Conservation (phyloP, 2,113 vertebrate species). For the Pelmatolapia mariae region DNA sequence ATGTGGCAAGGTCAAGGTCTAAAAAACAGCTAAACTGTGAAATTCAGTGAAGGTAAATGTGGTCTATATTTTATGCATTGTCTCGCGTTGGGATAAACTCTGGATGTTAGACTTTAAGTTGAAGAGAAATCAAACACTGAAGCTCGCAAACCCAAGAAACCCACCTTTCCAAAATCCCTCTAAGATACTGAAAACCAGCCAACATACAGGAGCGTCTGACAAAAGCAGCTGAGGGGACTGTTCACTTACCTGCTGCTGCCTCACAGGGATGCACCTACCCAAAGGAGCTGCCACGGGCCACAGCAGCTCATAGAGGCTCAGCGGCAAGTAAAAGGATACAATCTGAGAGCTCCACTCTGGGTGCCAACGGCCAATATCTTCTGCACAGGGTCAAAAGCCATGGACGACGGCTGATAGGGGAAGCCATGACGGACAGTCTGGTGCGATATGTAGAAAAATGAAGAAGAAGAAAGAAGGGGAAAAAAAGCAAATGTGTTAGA, state of each 20-base stretch:
- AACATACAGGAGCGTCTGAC: not conserved
- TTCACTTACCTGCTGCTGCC: conserved; percentile 52
- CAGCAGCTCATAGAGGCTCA: not conserved
- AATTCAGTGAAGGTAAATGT: not conserved
- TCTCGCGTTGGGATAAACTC: not conserved
- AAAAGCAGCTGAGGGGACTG: not conserved
- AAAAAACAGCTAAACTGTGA: not conserved
- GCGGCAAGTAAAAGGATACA: conserved; percentile 90
- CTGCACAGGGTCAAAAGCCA: conserved; percentile 99
- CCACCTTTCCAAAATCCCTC: not conserved
- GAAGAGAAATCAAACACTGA: not conserved
- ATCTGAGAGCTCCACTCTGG: conserved; percentile 90
- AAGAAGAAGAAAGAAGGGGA: not conserved
- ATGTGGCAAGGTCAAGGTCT: not conserved
- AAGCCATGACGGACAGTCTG: conserved; percentile 99
- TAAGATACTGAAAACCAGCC: not conserved
- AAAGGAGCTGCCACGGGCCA: not conserved
- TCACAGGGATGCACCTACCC: not conserved
- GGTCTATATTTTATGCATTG: not conserved
- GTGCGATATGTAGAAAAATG: conserved; percentile 28
- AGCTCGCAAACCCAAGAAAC: not conserved
- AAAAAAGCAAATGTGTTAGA: not conserved
- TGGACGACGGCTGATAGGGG: conserved; percentile 94
- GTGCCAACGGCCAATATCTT: conserved; percentile 97
- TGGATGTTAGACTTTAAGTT: not conserved